phyloP scores from a whole-genome alignment of 2,888 invertebrate species.

The Synergus gifuensis region DNA sequence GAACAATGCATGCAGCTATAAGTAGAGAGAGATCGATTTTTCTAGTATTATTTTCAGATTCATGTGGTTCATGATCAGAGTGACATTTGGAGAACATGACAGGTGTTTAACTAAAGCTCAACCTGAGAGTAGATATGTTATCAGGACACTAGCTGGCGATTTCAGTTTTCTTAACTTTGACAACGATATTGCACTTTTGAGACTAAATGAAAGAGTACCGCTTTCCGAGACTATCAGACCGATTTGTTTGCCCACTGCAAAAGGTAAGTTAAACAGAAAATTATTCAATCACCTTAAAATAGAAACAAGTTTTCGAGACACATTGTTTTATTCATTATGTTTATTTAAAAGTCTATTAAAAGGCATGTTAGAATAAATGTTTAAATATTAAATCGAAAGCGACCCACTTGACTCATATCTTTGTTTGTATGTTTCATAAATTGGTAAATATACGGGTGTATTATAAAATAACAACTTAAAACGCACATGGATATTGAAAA shows the following conservation, averaged over 20 bases:
- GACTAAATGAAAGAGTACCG: constrained; percentile 89
- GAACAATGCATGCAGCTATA: constrained; percentile 20
- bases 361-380: too few relatives aligned
- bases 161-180: constrained; percentile 93
- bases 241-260: constrained; percentile 87
- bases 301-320: too few relatives aligned
- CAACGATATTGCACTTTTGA: constrained; percentile 90
- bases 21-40: constrained; percentile 55
- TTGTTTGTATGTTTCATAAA: neutral
- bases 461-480: neutral
- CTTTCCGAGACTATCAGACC: constrained; percentile 89
- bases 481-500: neutral
- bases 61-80: constrained; percentile 96
- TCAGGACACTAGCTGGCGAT: constrained; percentile 87
- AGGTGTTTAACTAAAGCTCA: constrained; percentile 86
- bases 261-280: constrained; percentile 78
- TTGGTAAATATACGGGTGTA: neutral
- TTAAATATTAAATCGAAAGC: neutral
- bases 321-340: too few relatives aligned
- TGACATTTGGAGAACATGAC: constrained; percentile 92
- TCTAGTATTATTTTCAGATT: constrained; percentile 82
- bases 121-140: constrained; percentile 86
- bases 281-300: too few relatives aligned
- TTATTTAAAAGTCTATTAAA: too few relatives aligned
- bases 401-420: neutral